Conservation (phyloP, 2,113 vertebrate genomes). For the Oryzias woworae region DNA sequence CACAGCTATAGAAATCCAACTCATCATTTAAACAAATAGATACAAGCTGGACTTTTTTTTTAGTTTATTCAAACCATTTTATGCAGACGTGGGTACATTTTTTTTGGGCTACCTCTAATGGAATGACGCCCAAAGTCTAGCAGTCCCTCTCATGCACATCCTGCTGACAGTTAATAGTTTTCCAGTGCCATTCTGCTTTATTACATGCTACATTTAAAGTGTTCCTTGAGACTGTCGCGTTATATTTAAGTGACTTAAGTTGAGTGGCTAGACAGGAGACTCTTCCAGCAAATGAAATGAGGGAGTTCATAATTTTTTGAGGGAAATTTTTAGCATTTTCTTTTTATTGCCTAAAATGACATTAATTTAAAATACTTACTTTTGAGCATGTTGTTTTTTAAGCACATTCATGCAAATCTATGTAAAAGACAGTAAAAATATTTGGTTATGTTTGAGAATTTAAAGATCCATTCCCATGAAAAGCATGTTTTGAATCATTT, state of each 20-base stretch:
- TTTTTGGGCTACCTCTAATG: conserved; percentile 48
- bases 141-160: conserved; percentile 28
- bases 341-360: neutral
- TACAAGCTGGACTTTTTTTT: conserved; percentile 33
- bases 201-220: conserved; percentile 4
- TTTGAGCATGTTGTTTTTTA: too few relatives aligned
- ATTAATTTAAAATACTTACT: too few relatives aligned
- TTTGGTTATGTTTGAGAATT: too few relatives aligned
- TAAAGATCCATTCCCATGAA: too few relatives aligned
- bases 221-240: neutral
- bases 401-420: too few relatives aligned
- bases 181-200: conserved; percentile 2
- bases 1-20: conserved; percentile 56
- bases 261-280: neutral
- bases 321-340: neutral
- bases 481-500: too few relatives aligned
- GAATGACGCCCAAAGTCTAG: conserved; percentile 41
- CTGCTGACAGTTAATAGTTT: conserved; percentile 25
- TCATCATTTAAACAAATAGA: conserved; percentile 79
- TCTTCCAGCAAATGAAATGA: too few relatives aligned
- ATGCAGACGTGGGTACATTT: conserved; percentile 47
- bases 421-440: too few relatives aligned
- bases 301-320: too few relatives aligned
- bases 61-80: conserved; percentile 43
- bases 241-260: neutral